Conservation (phyloP, 2,113 vertebrate species). For the Phaethon lepturus region DNA sequence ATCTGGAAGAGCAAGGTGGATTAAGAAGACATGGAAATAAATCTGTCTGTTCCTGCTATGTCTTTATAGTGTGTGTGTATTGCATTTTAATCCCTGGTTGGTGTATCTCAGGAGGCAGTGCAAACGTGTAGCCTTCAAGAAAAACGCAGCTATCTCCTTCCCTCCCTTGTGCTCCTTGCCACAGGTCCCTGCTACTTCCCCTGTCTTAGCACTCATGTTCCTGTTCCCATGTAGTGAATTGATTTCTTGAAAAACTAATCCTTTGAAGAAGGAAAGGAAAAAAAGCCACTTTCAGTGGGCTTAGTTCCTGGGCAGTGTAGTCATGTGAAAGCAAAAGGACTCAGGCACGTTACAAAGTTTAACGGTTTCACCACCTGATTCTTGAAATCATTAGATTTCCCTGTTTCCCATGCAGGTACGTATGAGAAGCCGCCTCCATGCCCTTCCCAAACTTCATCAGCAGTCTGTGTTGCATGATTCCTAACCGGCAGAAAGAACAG, state of each 20-base stretch:
- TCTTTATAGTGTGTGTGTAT: not conserved
- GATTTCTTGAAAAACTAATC: not conserved
- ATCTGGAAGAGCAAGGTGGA: not conserved
- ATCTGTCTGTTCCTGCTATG: not conserved
- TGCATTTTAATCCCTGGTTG: not conserved
- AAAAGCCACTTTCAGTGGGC: accelerated
- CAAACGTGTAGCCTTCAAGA: not conserved
- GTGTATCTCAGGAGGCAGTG: not conserved
- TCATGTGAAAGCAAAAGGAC: not conserved
- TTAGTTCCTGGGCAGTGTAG: not conserved
- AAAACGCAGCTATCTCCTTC: not conserved
- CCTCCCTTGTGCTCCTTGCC: not conserved
- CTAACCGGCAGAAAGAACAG: not conserved
- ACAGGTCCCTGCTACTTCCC: not conserved
- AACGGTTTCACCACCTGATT: not conserved
- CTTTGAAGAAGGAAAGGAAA: not conserved
- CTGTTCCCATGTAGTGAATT: not conserved
- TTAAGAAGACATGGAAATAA: not conserved
- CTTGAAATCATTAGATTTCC: not conserved
- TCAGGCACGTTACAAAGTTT: not conserved
- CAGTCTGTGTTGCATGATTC: not conserved
- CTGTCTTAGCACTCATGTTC: not conserved
- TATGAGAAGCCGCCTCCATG: not conserved
- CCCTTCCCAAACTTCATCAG: not conserved
- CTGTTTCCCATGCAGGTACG: not conserved